Conservation (phyloP, 2,113 vertebrate species). For the Suncus etruscus region DNA sequence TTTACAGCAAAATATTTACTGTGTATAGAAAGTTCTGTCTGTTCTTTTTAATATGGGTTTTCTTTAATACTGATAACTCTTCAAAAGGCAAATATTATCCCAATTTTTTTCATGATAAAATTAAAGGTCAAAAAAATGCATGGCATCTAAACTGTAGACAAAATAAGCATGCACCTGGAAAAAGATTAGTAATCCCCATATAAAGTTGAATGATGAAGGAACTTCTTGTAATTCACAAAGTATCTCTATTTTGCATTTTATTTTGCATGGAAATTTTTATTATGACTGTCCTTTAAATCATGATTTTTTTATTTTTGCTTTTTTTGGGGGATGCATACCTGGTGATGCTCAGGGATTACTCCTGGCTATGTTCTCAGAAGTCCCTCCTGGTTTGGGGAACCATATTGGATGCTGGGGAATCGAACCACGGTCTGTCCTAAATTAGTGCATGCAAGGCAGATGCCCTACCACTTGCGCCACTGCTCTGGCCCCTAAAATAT, state of each 20-base stretch:
- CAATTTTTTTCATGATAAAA: background rate
- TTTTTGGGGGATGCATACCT: too few relatives aligned
- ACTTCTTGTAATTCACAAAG: background rate
- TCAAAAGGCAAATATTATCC: background rate
- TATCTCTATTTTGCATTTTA: background rate
- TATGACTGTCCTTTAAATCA: slow-evolving; percentile 12
- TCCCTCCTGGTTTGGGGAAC: too few relatives aligned
- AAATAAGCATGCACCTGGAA: background rate
- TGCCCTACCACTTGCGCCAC: background rate
- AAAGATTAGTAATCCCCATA: background rate
- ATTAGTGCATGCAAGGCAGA: too few relatives aligned
- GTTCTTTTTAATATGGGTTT: background rate
- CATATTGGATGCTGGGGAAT: too few relatives aligned
- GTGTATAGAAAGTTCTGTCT: background rate
- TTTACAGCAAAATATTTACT: background rate
- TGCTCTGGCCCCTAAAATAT: background rate
- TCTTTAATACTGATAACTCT: background rate
- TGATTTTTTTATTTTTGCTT: too few relatives aligned
- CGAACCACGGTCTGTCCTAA: too few relatives aligned
- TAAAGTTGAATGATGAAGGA: background rate
- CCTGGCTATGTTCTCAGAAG: too few relatives aligned
- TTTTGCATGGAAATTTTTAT: background rate
- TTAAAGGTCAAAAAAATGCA: background rate
- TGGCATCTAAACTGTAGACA: background rate
- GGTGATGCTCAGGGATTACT: too few relatives aligned